Evolutionary conservation across 1,140 invertebrate species (phyloP).

Genomic region (Bombyx mandarina): DNA sequence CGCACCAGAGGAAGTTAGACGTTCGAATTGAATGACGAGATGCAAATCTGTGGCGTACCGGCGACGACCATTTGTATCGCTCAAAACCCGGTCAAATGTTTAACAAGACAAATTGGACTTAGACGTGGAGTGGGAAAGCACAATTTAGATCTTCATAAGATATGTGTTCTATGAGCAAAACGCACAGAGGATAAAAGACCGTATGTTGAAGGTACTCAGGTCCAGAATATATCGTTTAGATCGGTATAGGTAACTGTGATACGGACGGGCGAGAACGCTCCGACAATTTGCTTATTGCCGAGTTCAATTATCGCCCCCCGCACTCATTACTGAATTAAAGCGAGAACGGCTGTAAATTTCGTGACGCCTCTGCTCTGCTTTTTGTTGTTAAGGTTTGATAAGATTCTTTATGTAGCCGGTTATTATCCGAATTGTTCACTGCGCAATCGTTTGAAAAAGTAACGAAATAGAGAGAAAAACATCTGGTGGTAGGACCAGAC

Average conservation of each 20-base stretch:
- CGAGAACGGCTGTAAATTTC: constrained; percentile 57
- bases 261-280: constrained; percentile 37
- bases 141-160: constrained; percentile 35
- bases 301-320: constrained; percentile 66
- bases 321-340: constrained; percentile 67
- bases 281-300: constrained; percentile 65
- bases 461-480: no score
- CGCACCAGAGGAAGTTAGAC: constrained; percentile 36
- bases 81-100: constrained; percentile 20
- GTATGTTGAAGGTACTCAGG: constrained; percentile 24
- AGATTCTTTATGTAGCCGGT: constrained; percentile 38
- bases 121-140: constrained; percentile 30
- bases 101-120: constrained; percentile 28
- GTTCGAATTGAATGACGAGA: constrained; percentile 43
- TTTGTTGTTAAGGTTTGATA: constrained; percentile 28
- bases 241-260: constrained; percentile 21
- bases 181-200: constrained; percentile 18
- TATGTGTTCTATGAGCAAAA: constrained; percentile 12
- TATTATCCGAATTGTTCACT: constrained; percentile 23
- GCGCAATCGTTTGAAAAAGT: background rate
- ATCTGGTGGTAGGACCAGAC: no score
- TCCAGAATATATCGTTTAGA: constrained; percentile 14
- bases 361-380: constrained; percentile 46
- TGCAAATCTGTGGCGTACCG: constrained; percentile 52
- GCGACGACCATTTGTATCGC: constrained; percentile 34